Base-by-base conservation (phyloP, 2,113 vertebrate species). In the Clarias magur region DNA sequence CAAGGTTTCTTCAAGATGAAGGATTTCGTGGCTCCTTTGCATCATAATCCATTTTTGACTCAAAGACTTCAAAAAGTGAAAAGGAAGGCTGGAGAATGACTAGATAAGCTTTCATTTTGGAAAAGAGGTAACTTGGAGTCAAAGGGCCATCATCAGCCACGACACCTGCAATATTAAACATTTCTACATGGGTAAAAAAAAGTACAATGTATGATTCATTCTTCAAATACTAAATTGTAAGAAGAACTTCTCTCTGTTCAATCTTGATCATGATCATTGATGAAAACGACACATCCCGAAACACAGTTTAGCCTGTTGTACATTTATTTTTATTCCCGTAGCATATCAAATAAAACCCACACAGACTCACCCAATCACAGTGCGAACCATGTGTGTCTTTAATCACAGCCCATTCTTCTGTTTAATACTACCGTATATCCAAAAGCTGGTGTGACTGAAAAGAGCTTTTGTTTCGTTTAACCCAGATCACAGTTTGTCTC, bases 401-500 rank as follows among this genome's bases (percentile, higher is more conserved):
- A 75, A 75, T 75, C 21, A 75, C 21, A 25, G 9, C 6, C 11
- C 7, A 56, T 78, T 8, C 13, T 56, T 85, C 42, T 54, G 42
- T 42, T 67, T 80, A 68, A 57, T 79, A 34, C 62, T 38, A 38
- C 34, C 3, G 34, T 38, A 67, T 56, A 80, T 25, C 73, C 42
- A 53, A 23, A 59, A 48, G 59, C 11, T 56, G 25, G 84, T 1
- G 34, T 3, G 17, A 25, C 23, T 27, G 34, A 42, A 42, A 42
- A 21, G 30, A 8, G 21, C 6, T 42, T 72, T 82, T 81, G 65
- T 70, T 42, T 60, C n/a, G 6, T 73, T 82, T 75, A 53, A 73
- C 23, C 34, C 57, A 60, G 57, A 75, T 42, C 76, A 73, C 86
- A 73, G 57, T 81, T 62, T 86, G 65, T 82, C 56, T 82, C 34